Base-by-base conservation (phyloP, 2,113 vertebrate genomes). In the Ceyx cyanopectus region DNA sequence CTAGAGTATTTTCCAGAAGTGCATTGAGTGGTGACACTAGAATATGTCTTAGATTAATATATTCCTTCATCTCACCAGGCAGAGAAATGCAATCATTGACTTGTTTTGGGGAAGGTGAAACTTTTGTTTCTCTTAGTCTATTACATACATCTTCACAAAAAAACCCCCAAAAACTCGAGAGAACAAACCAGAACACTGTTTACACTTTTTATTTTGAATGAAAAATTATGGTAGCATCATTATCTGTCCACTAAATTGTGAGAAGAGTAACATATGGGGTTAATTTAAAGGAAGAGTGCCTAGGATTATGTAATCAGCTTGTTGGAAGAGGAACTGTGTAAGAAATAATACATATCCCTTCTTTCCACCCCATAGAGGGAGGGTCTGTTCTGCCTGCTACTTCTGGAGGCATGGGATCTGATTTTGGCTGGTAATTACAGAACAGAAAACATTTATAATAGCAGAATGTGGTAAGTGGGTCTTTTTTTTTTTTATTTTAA, bases 31-130 rank as follows among this genome's bases (percentile, higher is more conserved):
- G 19, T 41, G 43, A 63, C 54, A n/a, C 8, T 37, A 32, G 21
- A 21, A 66, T 19, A 3, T 0, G 2, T 66, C 61, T 61, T 40
- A 58, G 34, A 65, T 65, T 68, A 1, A 0, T 21, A 34, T 3
- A 27, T 43, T 18, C 70, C 89, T 82, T 82, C 3, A 23, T 53
- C 34, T 69, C 63, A 53, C 10, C 41, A 73, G n/a, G 50, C 6
- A 45, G 54, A 85, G n/a, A 76, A 91, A 87, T 37, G 8, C 22
- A 85, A 29, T n/a, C 10, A 66, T 2, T 79, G 29, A 60, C 27
- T 54, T 65, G 13, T 45, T 60, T n/a, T 15, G 65, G 41, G 51
- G 21, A 57, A 81, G n/a, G 12, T 26, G 20, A 76, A 83, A 54
- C 10, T 41, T 66, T 6, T 45, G 14, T 50, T 81, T 80, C 63